Conservation (phyloP, 2,113 vertebrate genomes). For the Dasypus novemcinctus region DNA sequence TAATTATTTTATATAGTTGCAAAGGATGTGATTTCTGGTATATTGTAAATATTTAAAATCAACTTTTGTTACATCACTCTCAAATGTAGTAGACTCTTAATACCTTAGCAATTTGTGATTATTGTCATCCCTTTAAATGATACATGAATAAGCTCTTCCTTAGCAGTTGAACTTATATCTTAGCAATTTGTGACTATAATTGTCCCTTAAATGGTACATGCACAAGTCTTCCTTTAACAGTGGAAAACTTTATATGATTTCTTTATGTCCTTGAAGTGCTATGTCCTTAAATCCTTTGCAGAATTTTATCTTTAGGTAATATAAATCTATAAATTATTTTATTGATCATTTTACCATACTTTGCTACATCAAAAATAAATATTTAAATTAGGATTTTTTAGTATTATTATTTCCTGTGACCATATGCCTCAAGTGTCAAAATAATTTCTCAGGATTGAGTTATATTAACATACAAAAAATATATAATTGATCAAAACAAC, state of each 20-base stretch:
- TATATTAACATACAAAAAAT: background rate
- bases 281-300: background rate
- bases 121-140: slow-evolving; percentile 12
- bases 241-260: background rate
- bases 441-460: background rate
- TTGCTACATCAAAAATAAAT: background rate
- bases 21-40: slow-evolving; percentile 1
- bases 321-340: background rate
- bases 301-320: background rate
- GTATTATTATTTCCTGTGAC: background rate
- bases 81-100: slow-evolving; percentile 15
- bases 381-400: background rate
- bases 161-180: background rate
- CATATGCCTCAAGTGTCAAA: background rate
- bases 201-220: slow-evolving; percentile 6
- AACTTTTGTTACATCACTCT: background rate
- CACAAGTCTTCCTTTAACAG: background rate
- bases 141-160: background rate
- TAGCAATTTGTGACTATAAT: background rate
- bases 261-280: background rate
- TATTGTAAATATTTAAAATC: slow-evolving; percentile 47
- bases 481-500: background rate
- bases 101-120: background rate
- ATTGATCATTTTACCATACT: background rate
- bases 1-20: slow-evolving; percentile 33